These are phyloP conservation scores for Eremophila alpestris DNA, from an alignment of 2,797 vertebrate genomes.

Conservation along the genomic window DNA sequence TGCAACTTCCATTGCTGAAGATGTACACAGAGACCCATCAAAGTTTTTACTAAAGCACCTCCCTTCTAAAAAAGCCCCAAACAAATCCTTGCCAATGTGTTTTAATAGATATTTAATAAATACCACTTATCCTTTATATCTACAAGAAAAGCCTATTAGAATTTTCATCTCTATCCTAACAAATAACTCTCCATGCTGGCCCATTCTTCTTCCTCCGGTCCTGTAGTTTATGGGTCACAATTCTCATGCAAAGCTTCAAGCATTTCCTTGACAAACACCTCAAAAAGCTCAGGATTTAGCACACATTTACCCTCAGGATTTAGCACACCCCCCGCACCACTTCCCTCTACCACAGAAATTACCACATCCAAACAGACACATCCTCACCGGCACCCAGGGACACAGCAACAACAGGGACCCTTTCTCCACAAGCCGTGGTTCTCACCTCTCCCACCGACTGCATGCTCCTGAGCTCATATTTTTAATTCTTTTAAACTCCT, in stretches of 20 bases:
- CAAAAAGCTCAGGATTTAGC: not conserved
- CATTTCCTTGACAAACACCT: not conserved
- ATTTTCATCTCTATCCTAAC: not conserved
- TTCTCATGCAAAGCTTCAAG: not conserved
- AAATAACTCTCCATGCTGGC: not conserved
- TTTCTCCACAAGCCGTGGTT: not conserved
- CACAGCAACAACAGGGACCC: not conserved
- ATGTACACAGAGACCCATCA: not conserved
- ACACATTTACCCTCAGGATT: not conserved
- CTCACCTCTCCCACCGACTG: not conserved
- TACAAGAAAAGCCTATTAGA: not conserved
- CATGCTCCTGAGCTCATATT: too few species aligned
- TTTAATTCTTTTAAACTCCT: not conserved
- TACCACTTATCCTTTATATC: not conserved
- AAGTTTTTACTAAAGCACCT: not conserved
- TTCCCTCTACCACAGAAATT: not conserved
- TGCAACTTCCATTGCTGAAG: not conserved
- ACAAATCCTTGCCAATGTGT: not conserved
- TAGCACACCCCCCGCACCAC: not conserved
- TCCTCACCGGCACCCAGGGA: not conserved
- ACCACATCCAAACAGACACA: not conserved
- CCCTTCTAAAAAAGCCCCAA: not conserved
- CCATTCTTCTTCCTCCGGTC: not conserved
- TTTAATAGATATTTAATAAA: not conserved
- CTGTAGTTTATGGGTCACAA: not conserved